Evolutionary conservation across 2,888 invertebrate species (phyloP).

Genomic region (Holacanthella duospinosa): DNA sequence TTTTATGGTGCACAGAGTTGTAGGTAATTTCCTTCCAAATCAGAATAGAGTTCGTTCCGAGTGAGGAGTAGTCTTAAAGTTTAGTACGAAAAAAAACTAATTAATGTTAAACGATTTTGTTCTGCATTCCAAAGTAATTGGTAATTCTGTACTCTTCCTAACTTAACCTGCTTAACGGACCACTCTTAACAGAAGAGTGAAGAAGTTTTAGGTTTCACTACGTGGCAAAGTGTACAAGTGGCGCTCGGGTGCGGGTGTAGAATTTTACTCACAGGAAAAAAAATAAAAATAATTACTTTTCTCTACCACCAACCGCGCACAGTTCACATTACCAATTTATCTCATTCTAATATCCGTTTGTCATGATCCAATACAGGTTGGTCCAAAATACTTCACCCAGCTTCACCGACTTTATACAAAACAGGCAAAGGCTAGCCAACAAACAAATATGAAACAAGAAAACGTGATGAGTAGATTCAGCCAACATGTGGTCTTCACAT

Average conservation of each 20-base stretch:
- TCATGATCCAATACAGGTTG: no score
- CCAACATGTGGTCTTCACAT: no score
- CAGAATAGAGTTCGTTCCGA: background rate
- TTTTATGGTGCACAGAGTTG: background rate
- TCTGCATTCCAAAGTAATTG: slow-evolving; percentile 1
- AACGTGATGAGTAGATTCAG: no score
- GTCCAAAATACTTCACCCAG: no score
- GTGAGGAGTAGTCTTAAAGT: background rate
- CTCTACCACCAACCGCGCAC: no score
- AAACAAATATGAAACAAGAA: no score
- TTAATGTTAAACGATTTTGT: background rate
- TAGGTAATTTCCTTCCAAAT: background rate
- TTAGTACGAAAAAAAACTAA: background rate
- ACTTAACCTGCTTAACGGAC: slow-evolving; percentile 6
- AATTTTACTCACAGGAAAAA: no score
- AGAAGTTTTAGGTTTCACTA: slow-evolving; percentile 1
- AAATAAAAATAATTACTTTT: no score
- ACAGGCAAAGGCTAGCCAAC: no score
- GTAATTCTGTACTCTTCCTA: background rate
- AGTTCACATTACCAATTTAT: no score
- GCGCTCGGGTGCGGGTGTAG: background rate
- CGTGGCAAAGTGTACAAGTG: slow-evolving; percentile 3
- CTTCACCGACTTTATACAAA: no score
- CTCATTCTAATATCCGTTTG: no score
- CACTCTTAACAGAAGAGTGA: slow-evolving; percentile 5